These are phyloP conservation scores for Adoxophyes honmai DNA, from an alignment of 1,140 invertebrate genomes.

Conservation along the genomic window DNA sequence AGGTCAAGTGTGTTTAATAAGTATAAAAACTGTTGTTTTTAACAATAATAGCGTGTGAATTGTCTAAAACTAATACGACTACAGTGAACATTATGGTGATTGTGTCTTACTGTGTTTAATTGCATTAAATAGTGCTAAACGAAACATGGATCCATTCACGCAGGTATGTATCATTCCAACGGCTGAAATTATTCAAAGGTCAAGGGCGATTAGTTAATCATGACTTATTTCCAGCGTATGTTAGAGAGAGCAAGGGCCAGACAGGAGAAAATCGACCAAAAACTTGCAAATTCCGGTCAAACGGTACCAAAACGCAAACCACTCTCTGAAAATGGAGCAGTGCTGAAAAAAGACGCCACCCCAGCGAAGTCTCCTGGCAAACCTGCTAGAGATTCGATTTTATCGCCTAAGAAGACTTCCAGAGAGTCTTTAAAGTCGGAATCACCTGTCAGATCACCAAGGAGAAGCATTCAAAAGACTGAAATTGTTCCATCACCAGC, in stretches of 20 bases:
- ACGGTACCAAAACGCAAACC: conserved; percentile 60
- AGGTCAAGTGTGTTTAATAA: conserved; percentile 20
- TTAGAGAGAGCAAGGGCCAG: conserved; percentile 69
- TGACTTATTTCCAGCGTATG: conserved; percentile 64
- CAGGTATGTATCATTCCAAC: conserved; percentile 60
- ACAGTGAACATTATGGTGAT: conserved; percentile 27
- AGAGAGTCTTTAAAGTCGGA: conserved; percentile 34
- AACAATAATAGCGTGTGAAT: neutral
- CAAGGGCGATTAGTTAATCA: conserved; percentile 20
- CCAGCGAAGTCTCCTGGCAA: conserved; percentile 50
- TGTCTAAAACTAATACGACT: neutral
- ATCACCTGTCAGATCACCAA: conserved; percentile 34
- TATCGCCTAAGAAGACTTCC: conserved; percentile 44
- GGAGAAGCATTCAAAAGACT: conserved; percentile 39
- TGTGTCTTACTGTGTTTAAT: conserved; percentile 18
- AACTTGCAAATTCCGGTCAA: conserved; percentile 66
- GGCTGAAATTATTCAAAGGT: conserved; percentile 22
- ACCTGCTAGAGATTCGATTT: conserved; percentile 33
- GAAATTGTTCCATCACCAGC: conserved; percentile 30
- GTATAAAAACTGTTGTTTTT: neutral
- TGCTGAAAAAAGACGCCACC: conserved; percentile 39
- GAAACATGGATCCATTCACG: conserved; percentile 70
- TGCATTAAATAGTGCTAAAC: neutral
- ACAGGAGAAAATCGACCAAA: conserved; percentile 73
- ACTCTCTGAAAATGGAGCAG: conserved; percentile 54